Evolutionary conservation across 2,113 vertebrate species (phyloP), one percentile per base, ranked within the genome.

Genomic region (Arvicanthis niloticus): DNA sequence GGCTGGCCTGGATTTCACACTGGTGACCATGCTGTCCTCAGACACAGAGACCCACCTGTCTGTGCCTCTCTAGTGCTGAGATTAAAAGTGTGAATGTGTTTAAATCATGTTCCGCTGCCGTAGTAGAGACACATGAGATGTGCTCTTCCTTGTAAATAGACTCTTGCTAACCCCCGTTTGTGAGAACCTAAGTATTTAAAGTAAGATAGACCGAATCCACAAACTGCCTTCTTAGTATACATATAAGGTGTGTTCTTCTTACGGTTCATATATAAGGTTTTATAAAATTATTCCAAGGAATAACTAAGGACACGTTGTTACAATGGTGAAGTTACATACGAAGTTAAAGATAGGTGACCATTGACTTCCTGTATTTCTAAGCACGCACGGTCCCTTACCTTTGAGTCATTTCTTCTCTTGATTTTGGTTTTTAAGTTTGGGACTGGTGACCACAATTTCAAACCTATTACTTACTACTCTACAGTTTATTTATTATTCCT

Each of bases 281-380:
- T 94, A 3, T 11, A 91, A 91, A 82, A 80, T 89, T 93, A 75
- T 81, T 80, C 68, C 62, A 89, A 94, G 11, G n/a, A 95, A 48
- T 72, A 87, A 73, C 77, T 75, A 81, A 34, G 9, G 21, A 72
- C 89, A 67, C 72, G 37, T 15, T 96, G 26, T 94, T 93, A 73
- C 51, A 77, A 77, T 51, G 67, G 15, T 95, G 72, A 81, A 91
- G 40, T 16, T 42, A 19, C 76, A 62, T 89, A 91, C 3, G 68
- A 31, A 68, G 37, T 84, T 76, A 73, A 76, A 88, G 72, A 70
- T 5, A 51, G 48, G 62, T 11, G 53, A 88, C 40, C 22, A 73
- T n/a, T 62, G 68, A 5, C 82, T 95, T 58, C 29, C 24, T 88
- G 10, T 72, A 77, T 92, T 87, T 82, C 40, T 40, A 92, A 84